Evolutionary conservation across 2,113 vertebrate species (phyloP).

Genomic region (Catharus fuscescens): DNA sequence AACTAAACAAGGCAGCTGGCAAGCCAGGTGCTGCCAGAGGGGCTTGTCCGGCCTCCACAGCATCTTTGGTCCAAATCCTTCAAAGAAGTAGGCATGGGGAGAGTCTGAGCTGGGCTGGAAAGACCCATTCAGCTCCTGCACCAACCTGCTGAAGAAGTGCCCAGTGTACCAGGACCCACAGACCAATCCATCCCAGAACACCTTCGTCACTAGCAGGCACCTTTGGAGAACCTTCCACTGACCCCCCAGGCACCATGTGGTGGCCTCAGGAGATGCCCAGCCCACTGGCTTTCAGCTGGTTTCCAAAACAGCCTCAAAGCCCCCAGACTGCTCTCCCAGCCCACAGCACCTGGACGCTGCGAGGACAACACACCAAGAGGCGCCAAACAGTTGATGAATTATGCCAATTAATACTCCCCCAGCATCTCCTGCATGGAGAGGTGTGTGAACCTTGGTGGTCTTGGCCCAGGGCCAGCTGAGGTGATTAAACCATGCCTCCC

Average conservation of each 20-base stretch:
- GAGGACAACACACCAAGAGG: background rate
- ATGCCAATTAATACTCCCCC: background rate
- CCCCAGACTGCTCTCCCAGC: background rate
- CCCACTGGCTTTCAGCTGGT: background rate
- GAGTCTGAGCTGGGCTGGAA: background rate
- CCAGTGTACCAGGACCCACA: background rate
- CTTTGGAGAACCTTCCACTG: background rate
- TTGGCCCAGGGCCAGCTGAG: background rate
- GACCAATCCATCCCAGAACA: background rate
- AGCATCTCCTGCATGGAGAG: background rate
- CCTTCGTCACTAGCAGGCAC: background rate
- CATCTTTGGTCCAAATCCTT: background rate
- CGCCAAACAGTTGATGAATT: fast-evolving
- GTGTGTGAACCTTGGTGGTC: conserved; percentile 41
- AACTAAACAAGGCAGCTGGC: background rate
- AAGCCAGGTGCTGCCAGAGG: background rate
- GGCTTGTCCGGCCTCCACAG: fast-evolving
- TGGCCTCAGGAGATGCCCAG: background rate
- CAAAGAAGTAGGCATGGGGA: background rate
- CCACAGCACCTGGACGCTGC: fast-evolving
- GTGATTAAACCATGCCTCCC: background rate
- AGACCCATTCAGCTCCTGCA: background rate
- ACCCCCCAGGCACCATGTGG: background rate
- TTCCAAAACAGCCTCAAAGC: background rate
- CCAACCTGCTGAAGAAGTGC: background rate